These are phyloP conservation scores for Chaetodon trifascialis DNA, from an alignment of 2,113 vertebrate species.

Conservation along the genomic window DNA sequence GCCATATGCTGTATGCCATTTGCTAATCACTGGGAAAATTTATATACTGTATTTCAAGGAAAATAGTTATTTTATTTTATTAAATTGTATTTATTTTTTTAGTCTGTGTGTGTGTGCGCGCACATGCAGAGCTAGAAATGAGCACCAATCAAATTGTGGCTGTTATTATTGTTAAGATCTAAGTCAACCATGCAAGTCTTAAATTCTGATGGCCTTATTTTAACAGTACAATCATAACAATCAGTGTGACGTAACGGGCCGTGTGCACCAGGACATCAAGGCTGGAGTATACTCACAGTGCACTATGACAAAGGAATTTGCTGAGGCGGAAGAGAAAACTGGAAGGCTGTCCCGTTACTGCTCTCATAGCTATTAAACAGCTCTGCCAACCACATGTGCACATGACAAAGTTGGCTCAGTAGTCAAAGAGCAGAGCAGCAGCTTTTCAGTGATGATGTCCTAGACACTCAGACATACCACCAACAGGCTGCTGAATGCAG, in stretches of 20 bases:
- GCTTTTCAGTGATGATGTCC: slow-evolving; percentile 26
- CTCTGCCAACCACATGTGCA: slow-evolving; percentile 64
- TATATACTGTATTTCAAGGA: not conserved
- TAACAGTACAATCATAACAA: slow-evolving; percentile 25
- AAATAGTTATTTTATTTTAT: not conserved
- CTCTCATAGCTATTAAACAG: slow-evolving; percentile 62
- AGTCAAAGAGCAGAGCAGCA: slow-evolving; percentile 29
- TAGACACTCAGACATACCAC: slow-evolving; percentile 4
- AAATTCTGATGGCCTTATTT: slow-evolving; percentile 14
- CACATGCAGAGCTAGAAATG: not conserved
- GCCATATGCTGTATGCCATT: not conserved
- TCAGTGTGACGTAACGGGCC: slow-evolving; percentile 27
- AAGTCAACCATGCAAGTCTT: not conserved
- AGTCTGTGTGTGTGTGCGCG: not conserved
- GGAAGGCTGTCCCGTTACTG: slow-evolving; percentile 57
- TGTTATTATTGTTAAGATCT: slow-evolving; percentile 4
- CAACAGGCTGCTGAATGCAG: slow-evolving; percentile 10
- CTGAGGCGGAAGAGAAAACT: slow-evolving; percentile 43
- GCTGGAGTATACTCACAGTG: not conserved
- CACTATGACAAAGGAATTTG: slow-evolving; percentile 33
- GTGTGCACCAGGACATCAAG: slow-evolving; percentile 37
- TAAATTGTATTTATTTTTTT: too few species aligned
- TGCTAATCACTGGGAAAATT: not conserved
- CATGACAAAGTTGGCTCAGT: slow-evolving; percentile 26
- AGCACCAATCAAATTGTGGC: not conserved